phyloP scores from a whole-genome alignment of 2,797 vertebrate species.

The Florisuga fusca region DNA sequence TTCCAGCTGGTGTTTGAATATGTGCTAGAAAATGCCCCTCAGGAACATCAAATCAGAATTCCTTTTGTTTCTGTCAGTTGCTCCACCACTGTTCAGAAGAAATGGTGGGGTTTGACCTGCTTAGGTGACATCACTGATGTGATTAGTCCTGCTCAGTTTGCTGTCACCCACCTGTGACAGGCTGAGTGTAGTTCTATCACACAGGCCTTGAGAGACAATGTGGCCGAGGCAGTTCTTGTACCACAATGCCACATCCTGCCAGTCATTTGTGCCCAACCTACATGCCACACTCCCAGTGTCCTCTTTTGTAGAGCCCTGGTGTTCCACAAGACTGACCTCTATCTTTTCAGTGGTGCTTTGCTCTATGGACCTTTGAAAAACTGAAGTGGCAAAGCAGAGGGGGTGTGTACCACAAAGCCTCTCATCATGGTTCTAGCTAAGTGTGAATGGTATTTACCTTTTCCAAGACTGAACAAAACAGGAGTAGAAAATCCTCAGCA shows the following conservation, averaged over 20 bases:
- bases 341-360: not conserved
- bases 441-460: not conserved
- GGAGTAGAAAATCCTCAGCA: not conserved
- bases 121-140: not conserved
- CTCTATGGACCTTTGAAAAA: not conserved
- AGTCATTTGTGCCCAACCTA: not conserved
- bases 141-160: not conserved
- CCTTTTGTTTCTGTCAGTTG: not conserved
- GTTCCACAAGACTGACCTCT: not conserved
- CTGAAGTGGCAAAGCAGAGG: not conserved
- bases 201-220: not conserved
- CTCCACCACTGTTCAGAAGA: not conserved
- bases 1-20: not conserved
- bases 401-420: not conserved
- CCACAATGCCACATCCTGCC: not conserved
- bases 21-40: not conserved
- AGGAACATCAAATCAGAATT: not conserved
- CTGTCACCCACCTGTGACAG: not conserved
- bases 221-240: not conserved
- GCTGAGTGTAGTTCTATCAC: not conserved
- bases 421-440: not conserved
- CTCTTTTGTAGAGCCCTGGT: not conserved
- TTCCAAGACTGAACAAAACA: not conserved
- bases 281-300: accelerated
- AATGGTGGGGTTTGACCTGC: not conserved